phyloP scores from a whole-genome alignment of 2,888 invertebrate species.

The Eristalis intricaria region DNA sequence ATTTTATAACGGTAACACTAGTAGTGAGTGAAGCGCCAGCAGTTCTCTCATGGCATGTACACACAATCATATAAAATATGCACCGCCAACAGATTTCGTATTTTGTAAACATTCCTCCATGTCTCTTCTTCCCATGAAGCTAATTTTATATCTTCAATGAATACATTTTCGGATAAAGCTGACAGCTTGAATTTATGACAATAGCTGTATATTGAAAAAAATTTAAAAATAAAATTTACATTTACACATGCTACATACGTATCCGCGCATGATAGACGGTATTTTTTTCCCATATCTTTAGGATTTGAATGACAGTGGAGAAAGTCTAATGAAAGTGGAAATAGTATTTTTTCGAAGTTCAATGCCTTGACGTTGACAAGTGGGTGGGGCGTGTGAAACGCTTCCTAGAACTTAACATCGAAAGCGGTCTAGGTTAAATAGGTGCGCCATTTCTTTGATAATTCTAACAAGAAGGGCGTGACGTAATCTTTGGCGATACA shows the following conservation, averaged over 20 bases:
- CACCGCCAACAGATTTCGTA: not conserved
- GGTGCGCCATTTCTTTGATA: not conserved
- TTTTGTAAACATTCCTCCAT: not conserved
- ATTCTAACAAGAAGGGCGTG: not conserved
- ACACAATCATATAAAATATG: not conserved
- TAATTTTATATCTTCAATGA: not conserved
- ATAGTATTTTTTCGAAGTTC: not conserved
- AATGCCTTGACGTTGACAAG: not conserved
- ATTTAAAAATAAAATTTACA: not conserved
- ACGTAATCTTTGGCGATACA: not conserved
- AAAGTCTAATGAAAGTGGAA: slow-evolving; percentile 1
- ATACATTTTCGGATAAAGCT: not conserved
- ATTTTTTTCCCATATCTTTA: not conserved
- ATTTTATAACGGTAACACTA: too few species aligned
- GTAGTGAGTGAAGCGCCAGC: not conserved
- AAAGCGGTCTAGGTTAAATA: not conserved
- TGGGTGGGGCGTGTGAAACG: not conserved
- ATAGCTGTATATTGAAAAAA: not conserved
- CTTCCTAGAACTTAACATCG: not conserved
- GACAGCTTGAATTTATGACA: not conserved
- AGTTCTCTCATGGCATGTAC: not conserved
- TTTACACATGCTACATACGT: not conserved
- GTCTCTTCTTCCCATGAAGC: not conserved
- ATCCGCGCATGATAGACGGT: not conserved
- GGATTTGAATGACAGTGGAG: not conserved